Base-by-base conservation (phyloP, 23 tunicate species). In the Clavelina lepadiformis region DNA sequence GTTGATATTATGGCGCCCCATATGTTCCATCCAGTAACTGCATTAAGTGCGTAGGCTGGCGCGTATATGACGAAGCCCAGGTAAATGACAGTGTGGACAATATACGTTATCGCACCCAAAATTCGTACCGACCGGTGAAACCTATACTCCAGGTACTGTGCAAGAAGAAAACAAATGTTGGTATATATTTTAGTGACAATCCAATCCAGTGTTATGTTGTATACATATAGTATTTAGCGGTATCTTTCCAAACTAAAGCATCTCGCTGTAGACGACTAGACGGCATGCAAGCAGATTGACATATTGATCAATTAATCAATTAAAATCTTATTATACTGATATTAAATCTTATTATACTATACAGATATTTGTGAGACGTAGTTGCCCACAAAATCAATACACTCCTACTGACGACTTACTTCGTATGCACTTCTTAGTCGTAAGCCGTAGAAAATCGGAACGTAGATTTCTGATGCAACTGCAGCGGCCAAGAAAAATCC, bases 11-110 rank as follows among this genome's bases (percentile, higher is more conserved):
- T 81, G 11, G 81, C 68, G 33, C 58, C 75, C n/a, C n/a, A n/a
- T n/a, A n/a, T n/a, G n/a, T n/a, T n/a, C n/a, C n/a, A n/a, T n/a
- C n/a, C n/a, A n/a, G 73, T 50, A 78, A 75, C 83, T 55, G 72
- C 51, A 50, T 69, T 75, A 7, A 83, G 82, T 3, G 82, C 92
- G 2, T 75, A 66, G 11, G 92, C 77, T 0, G 92, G 92, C 47
- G 92, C 92, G 34, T 66, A 83, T 0, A 83, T 76, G 31, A 85
- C 93, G 31, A 85, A 76, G 0, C 93, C 93, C 18, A 63, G 56
- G 74, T 85, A 85, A 15, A 71, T 38, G 3, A 83, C 46, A 19
- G 77, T 83, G 21, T 83, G 92, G 3, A 83, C 44, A 56, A 83
- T 37, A 58, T 67, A 83, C 34, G 75, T 68, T 35, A 68, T 3